These are phyloP conservation scores for Ricordea florida DNA, from an alignment of 92 coral and sea anemone species.

Conservation along the genomic window DNA sequence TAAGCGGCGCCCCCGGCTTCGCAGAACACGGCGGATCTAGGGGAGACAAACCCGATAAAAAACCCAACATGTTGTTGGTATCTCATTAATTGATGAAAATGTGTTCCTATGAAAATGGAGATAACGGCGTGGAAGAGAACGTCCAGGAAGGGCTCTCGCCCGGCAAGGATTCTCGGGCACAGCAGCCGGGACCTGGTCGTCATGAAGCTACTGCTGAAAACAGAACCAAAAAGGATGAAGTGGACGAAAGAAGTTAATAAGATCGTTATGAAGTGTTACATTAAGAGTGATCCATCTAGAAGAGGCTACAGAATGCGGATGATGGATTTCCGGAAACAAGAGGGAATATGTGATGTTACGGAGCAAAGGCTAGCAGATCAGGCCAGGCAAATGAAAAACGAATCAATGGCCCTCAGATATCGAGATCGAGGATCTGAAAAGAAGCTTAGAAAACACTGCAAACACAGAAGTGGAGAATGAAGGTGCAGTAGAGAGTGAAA, in stretches of 20 bases:
- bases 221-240: no score
- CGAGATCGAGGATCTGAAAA: constrained; percentile 26
- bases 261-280: constrained; percentile 44
- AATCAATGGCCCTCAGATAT: constrained; percentile 29
- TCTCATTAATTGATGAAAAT: constrained; percentile 29
- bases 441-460: neutral
- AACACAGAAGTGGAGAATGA: constrained; percentile 32
- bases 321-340: constrained; percentile 36
- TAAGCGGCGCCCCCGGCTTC: constrained; percentile 30
- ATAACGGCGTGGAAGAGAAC: constrained; percentile 34
- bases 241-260: constrained; percentile 42
- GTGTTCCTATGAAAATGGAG: constrained; percentile 11
- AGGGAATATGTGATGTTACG: constrained; percentile 8
- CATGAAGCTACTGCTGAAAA: constrained; percentile 21
- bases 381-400: neutral
- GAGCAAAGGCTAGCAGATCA: constrained; percentile 4
- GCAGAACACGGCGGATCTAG: constrained; percentile 56
- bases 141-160: constrained; percentile 32
- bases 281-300: constrained; percentile 29
- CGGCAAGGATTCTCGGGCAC: constrained; percentile 39
- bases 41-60: constrained; percentile 40
- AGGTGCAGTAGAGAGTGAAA: neutral
- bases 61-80: constrained; percentile 7
- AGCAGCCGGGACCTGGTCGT: constrained; percentile 50
- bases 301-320: constrained; percentile 49